Evolutionary conservation across 2,888 invertebrate species (phyloP), one percentile per base, ranked within the genome.

Genomic region (Dorcus parallelipipedus): DNA sequence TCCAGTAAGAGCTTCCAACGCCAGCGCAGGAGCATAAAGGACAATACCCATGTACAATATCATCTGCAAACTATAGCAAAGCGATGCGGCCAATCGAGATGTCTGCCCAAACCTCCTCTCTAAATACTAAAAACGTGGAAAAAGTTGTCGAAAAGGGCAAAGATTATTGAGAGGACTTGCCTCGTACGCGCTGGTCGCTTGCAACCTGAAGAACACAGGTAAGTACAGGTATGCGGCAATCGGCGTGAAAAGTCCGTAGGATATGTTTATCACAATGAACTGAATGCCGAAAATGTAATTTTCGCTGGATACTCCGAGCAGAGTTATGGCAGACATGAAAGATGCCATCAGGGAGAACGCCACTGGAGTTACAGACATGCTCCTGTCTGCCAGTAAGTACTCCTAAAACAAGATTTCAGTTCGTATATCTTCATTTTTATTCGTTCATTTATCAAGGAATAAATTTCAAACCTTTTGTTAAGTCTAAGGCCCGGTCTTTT

Each of bases 271-370:
- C 17, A 90, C 78, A 9, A 89, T 81, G 76, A 95, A 93, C 72
- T 90, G 87, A 63, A 91, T 86, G 52, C 95, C 94, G 71, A 84
- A 90, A 66, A 86, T 86, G 77, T 95, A 95, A 74, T 88, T 91
- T 77, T 96, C 95, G 52, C 90, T 86, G 38, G 93, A 91, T 2
- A 94, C 91, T 10, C 95, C 95, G n/a, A 96, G 81, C 42, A 95
- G 76, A 0, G 93, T 92, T 54, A 95, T 86, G 38, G 95, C 93
- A 1, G 95, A 95, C 89, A 95, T 92, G 75, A 95, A 95, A 42
- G 93, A 93, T n/a, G 94, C 93, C 90, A 95, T 93, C 58, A 95
- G 77, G 2, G 94, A 94, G 64, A 95, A 90, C 3, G 93, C 90
- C 1, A 95, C 92, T 0, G 95, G 93, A 6, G 81, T 74, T 67